phyloP scores from a whole-genome alignment of 2,797 vertebrate genomes.

The Erethizon dorsatum region DNA sequence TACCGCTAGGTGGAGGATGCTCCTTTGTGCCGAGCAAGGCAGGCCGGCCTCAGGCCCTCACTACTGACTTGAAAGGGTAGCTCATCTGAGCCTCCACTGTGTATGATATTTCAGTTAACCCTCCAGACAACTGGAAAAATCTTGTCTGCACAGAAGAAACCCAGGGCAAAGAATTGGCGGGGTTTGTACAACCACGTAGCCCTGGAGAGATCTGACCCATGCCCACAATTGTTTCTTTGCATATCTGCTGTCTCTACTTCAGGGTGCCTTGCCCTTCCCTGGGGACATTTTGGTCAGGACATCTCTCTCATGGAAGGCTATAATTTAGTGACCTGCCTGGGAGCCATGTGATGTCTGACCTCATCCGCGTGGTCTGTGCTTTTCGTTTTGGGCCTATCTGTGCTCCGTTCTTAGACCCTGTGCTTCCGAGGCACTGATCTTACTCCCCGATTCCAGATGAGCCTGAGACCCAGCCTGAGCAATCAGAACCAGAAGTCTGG shows the following conservation, averaged over 20 bases:
- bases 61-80: neutral
- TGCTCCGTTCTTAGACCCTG: neutral
- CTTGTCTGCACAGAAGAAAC: neutral
- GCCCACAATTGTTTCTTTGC: neutral
- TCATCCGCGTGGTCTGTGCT: neutral
- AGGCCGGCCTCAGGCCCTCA: neutral
- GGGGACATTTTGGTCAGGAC: neutral
- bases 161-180: neutral
- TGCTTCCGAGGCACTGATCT: neutral
- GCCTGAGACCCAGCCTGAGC: neutral
- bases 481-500: neutral
- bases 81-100: neutral
- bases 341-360: neutral
- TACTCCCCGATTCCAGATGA: neutral
- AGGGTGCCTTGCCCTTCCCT: neutral
- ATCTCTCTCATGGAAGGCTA: neutral
- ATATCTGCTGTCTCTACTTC: neutral
- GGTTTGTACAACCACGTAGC: neutral
- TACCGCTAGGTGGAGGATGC: constrained; percentile 70
- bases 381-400: neutral
- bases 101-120: constrained; percentile 25
- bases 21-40: neutral
- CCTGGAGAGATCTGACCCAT: neutral
- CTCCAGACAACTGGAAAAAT: constrained; percentile 1
- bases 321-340: neutral